phyloP scores from a whole-genome alignment of 37 sponge, comb jelly and placozoan genomes.

The Tethya wilhelma region DNA sequence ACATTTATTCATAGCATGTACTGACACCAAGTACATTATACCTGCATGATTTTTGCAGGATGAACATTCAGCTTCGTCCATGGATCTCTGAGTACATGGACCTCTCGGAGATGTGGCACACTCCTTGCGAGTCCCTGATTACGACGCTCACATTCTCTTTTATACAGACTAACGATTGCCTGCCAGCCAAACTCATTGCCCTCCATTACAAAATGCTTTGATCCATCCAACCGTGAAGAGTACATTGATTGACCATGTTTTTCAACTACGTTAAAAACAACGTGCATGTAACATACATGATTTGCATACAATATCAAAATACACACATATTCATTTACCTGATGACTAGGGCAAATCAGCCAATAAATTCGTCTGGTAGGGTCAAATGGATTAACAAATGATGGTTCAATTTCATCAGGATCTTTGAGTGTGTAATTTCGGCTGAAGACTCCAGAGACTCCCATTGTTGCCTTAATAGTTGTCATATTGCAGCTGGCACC shows the following conservation, averaged over 20 bases:
- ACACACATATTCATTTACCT: too few relatives aligned
- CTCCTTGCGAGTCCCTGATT: background rate
- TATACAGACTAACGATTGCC: slow-evolving; percentile 16
- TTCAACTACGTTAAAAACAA: slow-evolving; percentile 17
- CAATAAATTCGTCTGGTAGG: slow-evolving; percentile 1
- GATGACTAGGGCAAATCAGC: slow-evolving; percentile 48
- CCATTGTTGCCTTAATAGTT: slow-evolving; percentile 2
- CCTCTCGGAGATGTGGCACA: slow-evolving; percentile 13
- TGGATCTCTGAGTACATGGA: slow-evolving; percentile 16
- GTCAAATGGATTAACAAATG: background rate
- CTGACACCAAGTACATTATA: slow-evolving; percentile 1
- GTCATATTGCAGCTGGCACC: slow-evolving; percentile 17
- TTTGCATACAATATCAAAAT: background rate
- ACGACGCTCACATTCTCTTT: slow-evolving; percentile 5
- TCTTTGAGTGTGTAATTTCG: background rate
- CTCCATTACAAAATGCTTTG: slow-evolving; percentile 11
- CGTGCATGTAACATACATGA: background rate
- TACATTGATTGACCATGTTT: slow-evolving; percentile 39
- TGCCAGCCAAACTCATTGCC: slow-evolving; percentile 42
- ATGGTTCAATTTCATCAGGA: background rate
- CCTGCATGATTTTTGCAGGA: slow-evolving; percentile 62
- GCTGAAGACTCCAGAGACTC: slow-evolving; percentile 9
- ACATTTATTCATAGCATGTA: slow-evolving; percentile 2
- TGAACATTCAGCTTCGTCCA: slow-evolving; percentile 47
- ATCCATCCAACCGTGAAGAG: slow-evolving; percentile 30